Evolutionary conservation across 2,113 vertebrate species (phyloP), one percentile per base, ranked within the genome.

Genomic region (Strigops habroptila): DNA sequence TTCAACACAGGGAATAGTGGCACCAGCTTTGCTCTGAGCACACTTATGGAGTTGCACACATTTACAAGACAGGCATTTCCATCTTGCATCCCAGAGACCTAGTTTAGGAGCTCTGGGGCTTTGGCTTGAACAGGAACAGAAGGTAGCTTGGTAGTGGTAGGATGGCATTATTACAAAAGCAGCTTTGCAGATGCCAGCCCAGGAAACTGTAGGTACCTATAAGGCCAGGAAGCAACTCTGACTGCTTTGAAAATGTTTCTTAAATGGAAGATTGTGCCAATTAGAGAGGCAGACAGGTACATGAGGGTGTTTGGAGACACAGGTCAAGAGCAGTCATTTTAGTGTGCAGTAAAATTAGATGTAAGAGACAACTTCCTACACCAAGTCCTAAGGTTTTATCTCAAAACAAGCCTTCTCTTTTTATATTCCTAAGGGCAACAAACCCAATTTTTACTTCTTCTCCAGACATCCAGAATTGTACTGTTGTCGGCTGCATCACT

Each of bases 401-500:
- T 93, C 59, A 70, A 65, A 91, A 85, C 18, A 68, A 82, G 25
- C 15, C 46, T 89, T 87, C 39, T 89, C 59, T 76, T 69, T 67
- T 75, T 75, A 57, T 25, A 22, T 31, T 89, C 62, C 52, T 85
- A 79, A 85, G n/a, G 63, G 71, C 63, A 95, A 59, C 5, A 95
- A 93, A 82, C 44, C 19, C 17, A 63, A 77, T 90, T 82, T 92
- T 88, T 81, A 63, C 18, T 83, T 60, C 76, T 90, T 27, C 76
- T 90, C 21, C 49, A 93, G 75, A 82, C 65, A 74, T 65, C 14
- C 78, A 80, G 67, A 77, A 65, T 28, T 74, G 49, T 86, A 53
- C 67, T 89, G 31, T n/a, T 86, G 63, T 91, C 91, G 88, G 8
- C 67, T 74, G 67, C 75, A 82, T 90, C 74, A 73, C 90, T 41